Base-by-base conservation (phyloP, 1,140 invertebrate species). In the Macrobrachium rosenbergii region DNA sequence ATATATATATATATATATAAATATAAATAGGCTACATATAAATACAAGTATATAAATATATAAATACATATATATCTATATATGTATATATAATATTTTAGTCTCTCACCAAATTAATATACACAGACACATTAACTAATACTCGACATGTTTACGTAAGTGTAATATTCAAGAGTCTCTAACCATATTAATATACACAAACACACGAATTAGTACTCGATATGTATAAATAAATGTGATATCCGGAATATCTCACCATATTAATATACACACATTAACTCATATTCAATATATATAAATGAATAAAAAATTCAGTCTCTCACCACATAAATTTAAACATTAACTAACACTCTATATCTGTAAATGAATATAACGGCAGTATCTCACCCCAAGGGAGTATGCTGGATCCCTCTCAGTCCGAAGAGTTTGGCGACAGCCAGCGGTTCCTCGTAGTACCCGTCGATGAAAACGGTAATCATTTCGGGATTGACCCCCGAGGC, bases 371-470 rank as follows among this genome's bases (percentile, higher is more conserved):
- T 19, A 64, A 45, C 2, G 37, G 21, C 7, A 28, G 21, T 11
- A 8, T 17, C 83, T 87, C 6, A 91, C 91, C 23, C 93, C 52
- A 94, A 92, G 28, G 94, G 94, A 58, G 93, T 94, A 89, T 94
- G 94, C 89, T 94, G 93, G 82, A 93, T 92, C 19, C 92, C 93
- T 78, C 93, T 89, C 23, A 95, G 90, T 16, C 94, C 94, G 91
- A 95, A 94, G 28, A 95, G 90, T 89, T 93, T 93, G 12, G 94
- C 93, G 0, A 95, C 94, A 89, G 94, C 93, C 52, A 94, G 90
- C 17, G 94, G 94, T 90, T 95, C 94, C 90, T 95, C 94, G 92
- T 93, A 95, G 91, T 94, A 95, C 14, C 95, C 95, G 91, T 95
- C 94, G 88, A 95, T 94, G 90, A 95, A 95, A 8, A 95, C 94